Conservation (phyloP, 2,888 invertebrate species). For the Polymixis flavicincta region DNA sequence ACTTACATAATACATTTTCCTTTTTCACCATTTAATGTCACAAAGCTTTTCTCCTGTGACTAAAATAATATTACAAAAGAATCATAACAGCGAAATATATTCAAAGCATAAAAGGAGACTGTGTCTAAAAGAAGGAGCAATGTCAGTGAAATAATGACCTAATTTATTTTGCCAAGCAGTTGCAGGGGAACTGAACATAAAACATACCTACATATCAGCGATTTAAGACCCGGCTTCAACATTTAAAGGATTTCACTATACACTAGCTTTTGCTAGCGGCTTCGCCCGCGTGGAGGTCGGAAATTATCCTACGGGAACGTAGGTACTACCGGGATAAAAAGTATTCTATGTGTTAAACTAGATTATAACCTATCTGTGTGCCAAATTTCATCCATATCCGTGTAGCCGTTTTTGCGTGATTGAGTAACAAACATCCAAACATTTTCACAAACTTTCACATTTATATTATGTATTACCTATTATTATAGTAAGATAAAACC, state of each 20-base stretch:
- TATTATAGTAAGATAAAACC: too few species aligned
- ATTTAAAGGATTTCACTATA: slow-evolving; percentile 47
- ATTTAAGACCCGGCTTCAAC: slow-evolving; percentile 38
- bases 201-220: slow-evolving; percentile 34
- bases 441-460: too few species aligned
- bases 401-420: too few species aligned
- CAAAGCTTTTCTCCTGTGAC: neutral
- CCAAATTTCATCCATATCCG: too few species aligned
- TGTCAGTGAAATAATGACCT: slow-evolving; percentile 59
- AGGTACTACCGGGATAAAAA: too few species aligned
- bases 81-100: slow-evolving; percentile 42
- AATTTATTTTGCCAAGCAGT: slow-evolving; percentile 62
- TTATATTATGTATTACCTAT: too few species aligned
- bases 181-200: slow-evolving; percentile 57
- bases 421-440: too few species aligned
- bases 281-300: too few species aligned
- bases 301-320: too few species aligned
- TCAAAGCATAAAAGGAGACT: slow-evolving; percentile 37
- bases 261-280: too few species aligned
- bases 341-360: too few species aligned
- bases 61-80: slow-evolving; percentile 27
- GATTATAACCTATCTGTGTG: too few species aligned
- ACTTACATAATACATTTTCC: neutral
- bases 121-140: slow-evolving; percentile 44
- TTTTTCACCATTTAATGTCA: neutral